Evolutionary conservation across 2,797 vertebrate genomes (phyloP).

Genomic region (Sarcoramphus papa): DNA sequence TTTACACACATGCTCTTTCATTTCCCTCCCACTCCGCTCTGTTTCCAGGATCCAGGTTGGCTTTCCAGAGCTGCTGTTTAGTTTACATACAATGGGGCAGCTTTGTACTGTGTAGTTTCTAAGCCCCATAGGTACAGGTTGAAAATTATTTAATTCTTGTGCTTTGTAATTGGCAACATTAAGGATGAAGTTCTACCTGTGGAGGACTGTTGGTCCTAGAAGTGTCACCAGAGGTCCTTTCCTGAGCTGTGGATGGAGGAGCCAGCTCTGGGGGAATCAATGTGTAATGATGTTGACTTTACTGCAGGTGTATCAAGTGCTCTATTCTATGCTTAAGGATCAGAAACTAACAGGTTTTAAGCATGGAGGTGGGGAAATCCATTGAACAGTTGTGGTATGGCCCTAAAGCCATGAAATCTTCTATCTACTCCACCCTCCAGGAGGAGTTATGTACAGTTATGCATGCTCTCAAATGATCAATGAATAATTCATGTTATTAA

Average conservation of each 20-base stretch:
- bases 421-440: background rate
- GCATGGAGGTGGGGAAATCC: background rate
- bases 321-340: background rate
- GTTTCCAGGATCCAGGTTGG: background rate
- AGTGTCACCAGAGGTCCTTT: background rate
- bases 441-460: background rate
- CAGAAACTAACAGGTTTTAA: background rate
- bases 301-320: background rate
- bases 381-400: background rate
- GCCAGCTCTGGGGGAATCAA: background rate
- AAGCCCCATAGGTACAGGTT: background rate
- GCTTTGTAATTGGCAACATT: background rate
- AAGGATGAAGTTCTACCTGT: background rate
- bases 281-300: background rate
- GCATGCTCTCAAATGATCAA: background rate
- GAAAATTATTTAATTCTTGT: background rate
- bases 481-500: background rate
- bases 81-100: background rate
- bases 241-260: background rate
- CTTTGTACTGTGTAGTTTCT: background rate
- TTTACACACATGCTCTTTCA: constrained; percentile 79
- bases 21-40: constrained; percentile 14
- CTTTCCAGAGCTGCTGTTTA: background rate
- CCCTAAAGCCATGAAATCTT: background rate
- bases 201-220: background rate